Percentiles rank a stretch among this genome's conserved stretches.
Conservation (phyloP, 2,888 invertebrate species). For the Gastracanthus pulcherrimus region DNA sequence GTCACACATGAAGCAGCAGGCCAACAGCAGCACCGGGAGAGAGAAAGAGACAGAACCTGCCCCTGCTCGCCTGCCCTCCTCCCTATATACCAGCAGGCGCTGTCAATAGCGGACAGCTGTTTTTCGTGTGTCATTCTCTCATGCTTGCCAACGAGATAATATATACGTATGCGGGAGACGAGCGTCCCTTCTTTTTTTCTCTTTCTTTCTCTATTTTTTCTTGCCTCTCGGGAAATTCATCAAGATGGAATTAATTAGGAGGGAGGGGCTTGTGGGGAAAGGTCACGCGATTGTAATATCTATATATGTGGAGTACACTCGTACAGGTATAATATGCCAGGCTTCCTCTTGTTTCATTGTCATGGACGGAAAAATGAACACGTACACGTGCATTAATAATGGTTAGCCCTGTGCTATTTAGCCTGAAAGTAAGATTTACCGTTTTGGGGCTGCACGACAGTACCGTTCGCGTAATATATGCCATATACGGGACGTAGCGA, state of each 20-base stretch:
- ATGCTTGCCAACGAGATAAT: neutral
- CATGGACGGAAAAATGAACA: neutral
- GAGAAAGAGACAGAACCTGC: neutral
- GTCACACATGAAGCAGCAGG: neutral
- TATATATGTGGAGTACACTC: neutral
- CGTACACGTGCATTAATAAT: neutral
- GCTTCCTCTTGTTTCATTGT: neutral
- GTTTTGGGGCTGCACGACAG: neutral
- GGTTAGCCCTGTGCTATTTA: neutral
- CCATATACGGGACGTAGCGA: too few species aligned
- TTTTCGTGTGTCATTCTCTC: conserved; percentile 17
- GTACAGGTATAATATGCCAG: neutral
- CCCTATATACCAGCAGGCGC: conserved; percentile 9
- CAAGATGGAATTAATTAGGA: neutral
- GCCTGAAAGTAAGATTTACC: too few species aligned
- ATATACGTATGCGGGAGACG: neutral
- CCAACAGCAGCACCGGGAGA: too few species aligned
- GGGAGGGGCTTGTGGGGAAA: neutral
- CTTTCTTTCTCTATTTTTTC: neutral
- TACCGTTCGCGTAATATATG: too few species aligned
- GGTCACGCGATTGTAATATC: neutral
- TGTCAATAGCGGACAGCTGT: conserved; percentile 57
- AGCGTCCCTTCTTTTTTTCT: too few species aligned
- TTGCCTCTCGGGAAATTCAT: neutral
- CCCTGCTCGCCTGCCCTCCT: neutral